Evolutionary conservation across 2,797 vertebrate species (phyloP), one percentile per base, ranked within the genome.

Genomic region (Anguilla anguilla): DNA sequence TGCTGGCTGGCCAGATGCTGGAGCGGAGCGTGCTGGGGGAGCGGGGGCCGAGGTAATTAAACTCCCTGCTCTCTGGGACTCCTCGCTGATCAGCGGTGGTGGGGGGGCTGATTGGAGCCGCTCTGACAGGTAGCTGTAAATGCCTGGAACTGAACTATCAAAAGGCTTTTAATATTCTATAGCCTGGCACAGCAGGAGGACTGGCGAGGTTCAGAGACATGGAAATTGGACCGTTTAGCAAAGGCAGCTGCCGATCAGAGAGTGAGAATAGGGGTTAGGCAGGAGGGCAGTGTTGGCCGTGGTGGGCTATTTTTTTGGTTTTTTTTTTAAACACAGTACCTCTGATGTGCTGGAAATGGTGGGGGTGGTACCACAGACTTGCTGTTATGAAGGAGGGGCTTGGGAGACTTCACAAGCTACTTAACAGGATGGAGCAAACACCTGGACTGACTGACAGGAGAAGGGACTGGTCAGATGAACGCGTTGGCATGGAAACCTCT

Each of bases 401-500:
- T 35, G 1, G 85, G 83, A 83, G 85, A 86, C 89, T 85, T 69
- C 74, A 67, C 87, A 87, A 57, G 89, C 86, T 69, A 89, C 85
- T 88, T 88, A 64, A 69, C 31, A 67, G 31, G 67, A 46, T 31
- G 22, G 86, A 22, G 61, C 79, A 72, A 86, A 87, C 39, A 19
- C 3, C 69, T 31, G 72, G 53, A 61, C 53, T 82, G 61, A 82
- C 83, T 83, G 86, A 91, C 61, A 88, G 72, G 83, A 49, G 39
- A 57, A 77, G 67, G 67, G 72, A 57, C 64, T 67, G 43, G 43
- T 43, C 3, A 59, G 72, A 69, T 86, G 57, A 25, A 85, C 88
- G 86, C 85, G 93, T 91, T 92, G 92, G 94, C 91, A 90, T 85
- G 87, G 84, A 15, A 87, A 49, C 79, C 79, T 90, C 49, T 92